These are phyloP conservation scores for Spongilla lacustris DNA, from an alignment of 37 sponge, comb jelly and placozoan genomes.

Conservation along the genomic window DNA sequence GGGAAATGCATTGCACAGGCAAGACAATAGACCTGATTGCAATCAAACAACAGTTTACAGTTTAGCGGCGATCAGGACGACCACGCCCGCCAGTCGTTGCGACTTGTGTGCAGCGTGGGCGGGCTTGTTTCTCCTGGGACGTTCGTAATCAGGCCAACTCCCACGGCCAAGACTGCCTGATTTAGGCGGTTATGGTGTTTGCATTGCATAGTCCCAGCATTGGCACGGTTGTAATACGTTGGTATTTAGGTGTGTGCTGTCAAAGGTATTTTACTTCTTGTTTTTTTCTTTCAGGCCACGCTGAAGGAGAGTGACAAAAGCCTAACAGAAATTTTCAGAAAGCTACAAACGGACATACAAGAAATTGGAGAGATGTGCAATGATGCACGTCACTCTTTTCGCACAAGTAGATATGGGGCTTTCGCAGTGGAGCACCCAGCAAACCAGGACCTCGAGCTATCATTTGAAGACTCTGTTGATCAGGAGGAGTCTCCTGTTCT, in stretches of 20 bases:
- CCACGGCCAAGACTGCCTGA: not conserved
- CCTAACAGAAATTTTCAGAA: constrained; percentile 48
- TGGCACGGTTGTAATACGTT: not conserved
- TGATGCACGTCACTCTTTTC: not conserved
- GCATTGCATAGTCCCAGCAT: not conserved
- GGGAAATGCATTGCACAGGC: not conserved
- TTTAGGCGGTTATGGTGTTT: not conserved
- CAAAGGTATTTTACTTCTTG: not conserved
- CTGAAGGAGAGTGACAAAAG: constrained; percentile 51
- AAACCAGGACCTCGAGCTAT: not conserved
- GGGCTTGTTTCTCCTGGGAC: not conserved
- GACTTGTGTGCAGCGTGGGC: not conserved
- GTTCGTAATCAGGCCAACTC: not conserved
- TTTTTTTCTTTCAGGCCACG: constrained; percentile 23
- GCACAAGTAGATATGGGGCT: not conserved
- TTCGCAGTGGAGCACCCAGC: not conserved
- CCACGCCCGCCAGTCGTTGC: not conserved
- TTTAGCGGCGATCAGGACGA: not conserved
- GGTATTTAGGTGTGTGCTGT: not conserved
- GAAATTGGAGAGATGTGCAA: constrained; percentile 22
- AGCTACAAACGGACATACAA: constrained; percentile 47
- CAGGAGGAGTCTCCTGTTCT: not conserved
- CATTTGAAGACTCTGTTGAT: not conserved
- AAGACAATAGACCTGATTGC: not conserved
- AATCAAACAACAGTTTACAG: not conserved